phyloP scores from a whole-genome alignment of 2,888 invertebrate genomes.

The Ochropleura plecta region DNA sequence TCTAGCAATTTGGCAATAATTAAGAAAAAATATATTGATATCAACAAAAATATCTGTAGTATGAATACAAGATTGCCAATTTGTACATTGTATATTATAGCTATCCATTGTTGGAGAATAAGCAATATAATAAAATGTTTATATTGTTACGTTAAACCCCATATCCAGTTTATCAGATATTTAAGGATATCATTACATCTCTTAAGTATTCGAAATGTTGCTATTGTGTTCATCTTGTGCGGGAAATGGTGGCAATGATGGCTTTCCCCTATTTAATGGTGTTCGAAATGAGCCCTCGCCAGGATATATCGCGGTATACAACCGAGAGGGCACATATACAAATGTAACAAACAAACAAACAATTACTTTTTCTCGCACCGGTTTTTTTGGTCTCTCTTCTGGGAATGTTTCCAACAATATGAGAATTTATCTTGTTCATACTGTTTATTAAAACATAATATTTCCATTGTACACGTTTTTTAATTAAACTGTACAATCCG shows the following conservation, averaged over 20 bases:
- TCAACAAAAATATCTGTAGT: conserved; percentile 4
- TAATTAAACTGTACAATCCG: conserved; percentile 16
- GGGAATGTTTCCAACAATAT: conserved; percentile 22
- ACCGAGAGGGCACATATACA: conserved; percentile 40
- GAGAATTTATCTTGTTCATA: conserved; percentile 9
- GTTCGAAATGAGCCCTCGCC: conserved; percentile 74
- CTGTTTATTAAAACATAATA: conserved; percentile 12
- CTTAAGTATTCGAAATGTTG: conserved; percentile 68
- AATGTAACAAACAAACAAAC: conserved; percentile 40
- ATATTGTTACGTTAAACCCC: conserved; percentile 23
- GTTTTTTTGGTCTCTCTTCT: conserved; percentile 3
- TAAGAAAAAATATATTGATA: background rate
- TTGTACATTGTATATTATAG: conserved; percentile 21
- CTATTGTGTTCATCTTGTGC: conserved; percentile 73
- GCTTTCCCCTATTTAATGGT: conserved; percentile 76
- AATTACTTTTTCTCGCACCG: conserved; percentile 20
- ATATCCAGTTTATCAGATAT: conserved; percentile 32
- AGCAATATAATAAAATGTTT: conserved; percentile 21
- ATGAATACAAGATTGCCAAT: conserved; percentile 28
- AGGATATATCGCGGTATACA: conserved; percentile 71
- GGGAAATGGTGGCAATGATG: conserved; percentile 77
- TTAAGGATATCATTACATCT: conserved; percentile 57
- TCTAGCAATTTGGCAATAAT: background rate
- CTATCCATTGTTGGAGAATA: background rate
- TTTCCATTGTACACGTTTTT: conserved; percentile 12